These are phyloP conservation scores for Eupithecia centaureata DNA, from an alignment of 2,888 invertebrate genomes.

Conservation along the genomic window DNA sequence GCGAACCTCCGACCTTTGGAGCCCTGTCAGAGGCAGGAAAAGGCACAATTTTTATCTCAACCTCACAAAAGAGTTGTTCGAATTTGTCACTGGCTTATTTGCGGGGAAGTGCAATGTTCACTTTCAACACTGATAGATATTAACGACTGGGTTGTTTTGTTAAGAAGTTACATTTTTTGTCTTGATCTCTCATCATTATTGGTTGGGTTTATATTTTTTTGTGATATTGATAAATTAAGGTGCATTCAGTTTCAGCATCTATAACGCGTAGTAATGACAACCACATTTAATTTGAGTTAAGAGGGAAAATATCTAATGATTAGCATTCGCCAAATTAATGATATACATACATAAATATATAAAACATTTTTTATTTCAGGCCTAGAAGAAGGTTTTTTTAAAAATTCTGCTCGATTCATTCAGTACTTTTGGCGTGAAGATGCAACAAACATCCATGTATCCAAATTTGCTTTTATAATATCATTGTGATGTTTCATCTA, in stretches of 20 bases:
- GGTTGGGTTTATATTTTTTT: too few species aligned
- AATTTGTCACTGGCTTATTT: slow-evolving; percentile 78
- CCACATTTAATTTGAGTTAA: neutral
- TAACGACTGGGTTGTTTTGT: slow-evolving; percentile 52
- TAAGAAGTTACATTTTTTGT: slow-evolving; percentile 4
- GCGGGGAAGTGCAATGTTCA: slow-evolving; percentile 60
- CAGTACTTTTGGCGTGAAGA: too few species aligned
- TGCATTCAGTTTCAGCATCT: neutral
- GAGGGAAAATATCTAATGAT: too few species aligned
- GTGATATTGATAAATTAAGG: neutral
- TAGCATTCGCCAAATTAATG: too few species aligned
- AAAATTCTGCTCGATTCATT: too few species aligned
- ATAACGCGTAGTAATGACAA: neutral
- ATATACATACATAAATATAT: too few species aligned
- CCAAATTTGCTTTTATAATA: too few species aligned
- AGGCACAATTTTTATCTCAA: slow-evolving; percentile 76
- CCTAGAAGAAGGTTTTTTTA: too few species aligned
- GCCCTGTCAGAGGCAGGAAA: slow-evolving; percentile 69
- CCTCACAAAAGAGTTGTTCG: slow-evolving; percentile 78
- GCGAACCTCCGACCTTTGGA: slow-evolving; percentile 57
- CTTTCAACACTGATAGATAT: slow-evolving; percentile 68
- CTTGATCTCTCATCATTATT: slow-evolving; percentile 1
- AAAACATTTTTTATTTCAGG: too few species aligned
- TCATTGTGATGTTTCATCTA: neutral
- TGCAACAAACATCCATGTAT: too few species aligned